A percentile compares a stretch with the other conserved stretches of the same genome.
These are phyloP conservation scores for Heterotilapia buettikoferi DNA, from an alignment of 2,113 vertebrate species.

Conservation along the genomic window DNA sequence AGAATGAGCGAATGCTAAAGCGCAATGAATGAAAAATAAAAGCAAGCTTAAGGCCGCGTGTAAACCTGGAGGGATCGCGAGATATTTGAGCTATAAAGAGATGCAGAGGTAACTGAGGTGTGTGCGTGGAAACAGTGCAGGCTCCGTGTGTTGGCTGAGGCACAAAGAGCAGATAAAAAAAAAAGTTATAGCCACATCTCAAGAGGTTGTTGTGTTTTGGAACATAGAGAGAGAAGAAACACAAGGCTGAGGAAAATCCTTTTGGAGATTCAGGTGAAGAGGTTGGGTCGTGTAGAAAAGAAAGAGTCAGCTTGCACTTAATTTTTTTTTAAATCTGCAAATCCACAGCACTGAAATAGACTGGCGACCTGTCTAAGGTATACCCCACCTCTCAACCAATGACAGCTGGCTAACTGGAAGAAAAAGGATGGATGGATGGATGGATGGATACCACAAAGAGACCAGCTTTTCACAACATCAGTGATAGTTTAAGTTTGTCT, in stretches of 20 bases:
- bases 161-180: not conserved
- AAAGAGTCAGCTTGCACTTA: not conserved
- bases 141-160: not conserved
- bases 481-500: not conserved
- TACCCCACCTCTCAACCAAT: not conserved
- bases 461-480: not conserved
- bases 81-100: slow-evolving; percentile 17
- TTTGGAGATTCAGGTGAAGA: not conserved
- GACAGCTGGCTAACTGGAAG: not conserved
- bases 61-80: slow-evolving; percentile 20
- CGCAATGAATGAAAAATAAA: slow-evolving; percentile 6
- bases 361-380: not conserved
- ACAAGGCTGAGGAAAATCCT: not conserved
- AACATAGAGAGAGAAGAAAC: not conserved
- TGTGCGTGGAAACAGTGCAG: not conserved
- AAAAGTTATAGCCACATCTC: not conserved
- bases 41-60: not conserved
- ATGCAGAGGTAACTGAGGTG: not conserved
- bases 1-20: not conserved
- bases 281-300: not conserved
- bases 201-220: not conserved
- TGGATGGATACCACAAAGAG: not conserved
- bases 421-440: not conserved
- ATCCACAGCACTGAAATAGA: not conserved
- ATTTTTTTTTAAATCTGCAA: not conserved